phyloP scores from a whole-genome alignment of 2,113 vertebrate species.

The Orcinus orca region DNA sequence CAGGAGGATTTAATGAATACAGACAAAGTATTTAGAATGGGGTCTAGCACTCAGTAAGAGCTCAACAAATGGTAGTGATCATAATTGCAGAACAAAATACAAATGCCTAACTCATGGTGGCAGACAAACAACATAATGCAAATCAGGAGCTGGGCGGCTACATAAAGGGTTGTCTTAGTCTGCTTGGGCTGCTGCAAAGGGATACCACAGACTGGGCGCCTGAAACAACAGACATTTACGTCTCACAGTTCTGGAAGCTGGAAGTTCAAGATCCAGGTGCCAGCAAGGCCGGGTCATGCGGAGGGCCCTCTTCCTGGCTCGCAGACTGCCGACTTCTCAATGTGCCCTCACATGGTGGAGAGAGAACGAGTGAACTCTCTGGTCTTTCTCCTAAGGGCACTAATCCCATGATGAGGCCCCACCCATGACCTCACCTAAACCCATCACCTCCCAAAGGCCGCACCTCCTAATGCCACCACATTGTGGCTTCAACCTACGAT shows the following conservation, averaged over 20 bases:
- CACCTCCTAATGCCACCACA: no score
- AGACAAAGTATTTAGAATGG: no score
- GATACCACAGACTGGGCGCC: no score
- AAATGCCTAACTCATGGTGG: neutral
- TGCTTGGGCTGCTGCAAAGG: neutral
- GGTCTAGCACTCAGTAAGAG: neutral
- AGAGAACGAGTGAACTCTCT: neutral
- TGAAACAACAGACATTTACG: no score
- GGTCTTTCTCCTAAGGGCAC: neutral
- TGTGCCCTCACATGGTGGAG: rapidly evolving
- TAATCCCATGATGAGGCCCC: neutral
- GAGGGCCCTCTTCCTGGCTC: neutral
- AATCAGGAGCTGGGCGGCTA: rapidly evolving
- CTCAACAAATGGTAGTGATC: neutral
- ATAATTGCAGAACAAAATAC: neutral
- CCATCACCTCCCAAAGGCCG: neutral
- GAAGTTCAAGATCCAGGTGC: neutral
- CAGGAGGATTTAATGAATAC: neutral
- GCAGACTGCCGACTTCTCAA: rapidly evolving
- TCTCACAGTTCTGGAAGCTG: neutral
- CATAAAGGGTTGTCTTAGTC: neutral
- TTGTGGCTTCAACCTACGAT: rapidly evolving
- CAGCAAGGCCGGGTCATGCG: rapidly evolving
- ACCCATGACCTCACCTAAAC: neutral
- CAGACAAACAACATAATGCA: rapidly evolving